Conservation (phyloP, 2,797 vertebrate genomes). For the Nasua narica region DNA sequence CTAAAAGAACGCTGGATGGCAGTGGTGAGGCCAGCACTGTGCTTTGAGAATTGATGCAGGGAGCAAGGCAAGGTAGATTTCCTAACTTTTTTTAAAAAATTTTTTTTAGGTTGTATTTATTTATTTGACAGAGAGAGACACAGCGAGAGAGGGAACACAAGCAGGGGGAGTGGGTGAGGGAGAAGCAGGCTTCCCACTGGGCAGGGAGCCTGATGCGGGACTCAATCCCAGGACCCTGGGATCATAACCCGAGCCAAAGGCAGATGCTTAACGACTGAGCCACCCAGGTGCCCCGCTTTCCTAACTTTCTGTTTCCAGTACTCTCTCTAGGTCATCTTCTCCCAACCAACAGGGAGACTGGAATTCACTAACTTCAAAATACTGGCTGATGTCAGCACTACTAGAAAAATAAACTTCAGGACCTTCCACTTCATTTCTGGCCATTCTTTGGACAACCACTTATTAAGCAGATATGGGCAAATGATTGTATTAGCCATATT, state of each 20-base stretch:
- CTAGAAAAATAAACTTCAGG: not conserved
- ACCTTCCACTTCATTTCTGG: not conserved
- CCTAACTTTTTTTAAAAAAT: no score
- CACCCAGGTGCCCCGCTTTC: no score
- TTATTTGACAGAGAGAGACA: no score
- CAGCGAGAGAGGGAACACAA: no score
- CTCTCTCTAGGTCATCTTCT: not conserved
- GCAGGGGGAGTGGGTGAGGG: no score
- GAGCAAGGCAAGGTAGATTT: not conserved
- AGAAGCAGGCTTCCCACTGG: no score
- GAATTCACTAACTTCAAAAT: not conserved
- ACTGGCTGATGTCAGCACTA: not conserved
- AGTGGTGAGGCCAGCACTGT: not conserved
- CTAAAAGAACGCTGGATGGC: not conserved
- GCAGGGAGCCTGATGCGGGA: no score
- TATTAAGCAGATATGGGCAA: not conserved
- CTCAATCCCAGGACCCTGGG: no score
- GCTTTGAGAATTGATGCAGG: not conserved
- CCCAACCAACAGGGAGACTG: not conserved
- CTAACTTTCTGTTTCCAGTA: not conserved
- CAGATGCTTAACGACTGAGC: no score
- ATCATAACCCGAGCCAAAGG: no score
- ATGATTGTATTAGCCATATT: not conserved
- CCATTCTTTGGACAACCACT: not conserved
- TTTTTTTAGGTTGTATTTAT: no score